Conservation (phyloP, 2,113 vertebrate species). For the Syngnathus scovelli region DNA sequence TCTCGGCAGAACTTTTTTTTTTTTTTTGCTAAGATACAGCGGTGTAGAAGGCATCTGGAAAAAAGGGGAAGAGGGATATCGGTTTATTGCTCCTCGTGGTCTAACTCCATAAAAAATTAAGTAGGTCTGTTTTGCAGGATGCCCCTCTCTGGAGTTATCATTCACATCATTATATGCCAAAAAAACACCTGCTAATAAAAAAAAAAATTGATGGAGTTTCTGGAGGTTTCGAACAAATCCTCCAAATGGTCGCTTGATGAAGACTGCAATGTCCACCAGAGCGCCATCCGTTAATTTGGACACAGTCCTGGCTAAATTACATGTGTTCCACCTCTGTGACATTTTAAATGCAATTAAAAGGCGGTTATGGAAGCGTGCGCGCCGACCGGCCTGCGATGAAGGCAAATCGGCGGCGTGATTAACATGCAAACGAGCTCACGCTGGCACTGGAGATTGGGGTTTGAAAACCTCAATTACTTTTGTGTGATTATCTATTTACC, state of each 20-base stretch:
- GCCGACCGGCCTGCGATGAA: conserved; percentile 92
- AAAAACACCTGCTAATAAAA: conserved; percentile 91
- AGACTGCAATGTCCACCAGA: conserved; percentile 52
- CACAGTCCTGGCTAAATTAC: conserved; percentile 98
- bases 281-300: conserved; percentile 91
- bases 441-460: conserved; percentile 99
- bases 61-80: conserved; percentile 90
- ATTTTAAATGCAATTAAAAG: conserved; percentile 99
- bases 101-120: conserved; percentile 96
- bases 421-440: conserved; percentile 99
- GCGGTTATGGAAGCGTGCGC: conserved; percentile 91
- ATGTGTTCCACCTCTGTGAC: conserved; percentile 98
- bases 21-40: conserved; percentile 85
- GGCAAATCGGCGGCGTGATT: conserved; percentile 95
- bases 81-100: conserved; percentile 93
- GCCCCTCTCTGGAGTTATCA: conserved; percentile 92
- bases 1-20: conserved; percentile 85
- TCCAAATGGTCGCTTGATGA: conserved; percentile 7
- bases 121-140: conserved; percentile 91
- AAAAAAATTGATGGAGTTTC: conserved; percentile 68
- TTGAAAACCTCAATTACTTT: conserved; percentile 99
- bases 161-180: conserved; percentile 88
- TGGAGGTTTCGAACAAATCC: not conserved
- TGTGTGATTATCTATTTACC: conserved; percentile 99
- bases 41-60: conserved; percentile 96